Conservation (phyloP, 2,888 invertebrate species). For the Aleiodes leptofemur region DNA sequence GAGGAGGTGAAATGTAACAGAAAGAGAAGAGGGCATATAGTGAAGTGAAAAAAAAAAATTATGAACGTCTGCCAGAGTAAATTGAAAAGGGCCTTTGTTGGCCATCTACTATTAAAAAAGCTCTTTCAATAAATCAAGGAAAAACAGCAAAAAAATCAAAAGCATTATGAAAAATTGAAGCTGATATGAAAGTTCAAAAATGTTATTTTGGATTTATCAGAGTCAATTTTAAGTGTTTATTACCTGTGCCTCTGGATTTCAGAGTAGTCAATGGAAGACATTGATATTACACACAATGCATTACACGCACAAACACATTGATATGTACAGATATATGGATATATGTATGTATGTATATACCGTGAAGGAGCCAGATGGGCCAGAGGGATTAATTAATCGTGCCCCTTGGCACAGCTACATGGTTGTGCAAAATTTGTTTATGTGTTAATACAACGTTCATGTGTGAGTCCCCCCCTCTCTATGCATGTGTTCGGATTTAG, state of each 20-base stretch:
- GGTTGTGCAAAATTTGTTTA: constrained; percentile 22
- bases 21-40: constrained; percentile 16
- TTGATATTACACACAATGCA: constrained; percentile 40
- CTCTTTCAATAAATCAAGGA: not conserved
- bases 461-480: too few relatives aligned
- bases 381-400: constrained; percentile 66
- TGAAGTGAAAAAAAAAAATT: constrained; percentile 7
- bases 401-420: constrained; percentile 67
- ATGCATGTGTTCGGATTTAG: not conserved
- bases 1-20: not conserved
- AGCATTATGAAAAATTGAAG: not conserved
- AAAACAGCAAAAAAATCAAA: not conserved
- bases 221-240: constrained; percentile 40
- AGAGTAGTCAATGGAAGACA: constrained; percentile 40
- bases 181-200: constrained; percentile 3
- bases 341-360: constrained; percentile 35
- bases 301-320: too few relatives aligned
- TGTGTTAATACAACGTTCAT: constrained; percentile 8
- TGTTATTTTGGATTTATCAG: constrained; percentile 17
- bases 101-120: not conserved
- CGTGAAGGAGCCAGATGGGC: constrained; percentile 55
- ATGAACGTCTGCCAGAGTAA: constrained; percentile 26
- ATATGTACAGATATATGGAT: not conserved
- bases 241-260: constrained; percentile 47
- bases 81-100: constrained; percentile 27